Conservation (phyloP, 2,113 vertebrate species). For the Salminus brasiliensis region DNA sequence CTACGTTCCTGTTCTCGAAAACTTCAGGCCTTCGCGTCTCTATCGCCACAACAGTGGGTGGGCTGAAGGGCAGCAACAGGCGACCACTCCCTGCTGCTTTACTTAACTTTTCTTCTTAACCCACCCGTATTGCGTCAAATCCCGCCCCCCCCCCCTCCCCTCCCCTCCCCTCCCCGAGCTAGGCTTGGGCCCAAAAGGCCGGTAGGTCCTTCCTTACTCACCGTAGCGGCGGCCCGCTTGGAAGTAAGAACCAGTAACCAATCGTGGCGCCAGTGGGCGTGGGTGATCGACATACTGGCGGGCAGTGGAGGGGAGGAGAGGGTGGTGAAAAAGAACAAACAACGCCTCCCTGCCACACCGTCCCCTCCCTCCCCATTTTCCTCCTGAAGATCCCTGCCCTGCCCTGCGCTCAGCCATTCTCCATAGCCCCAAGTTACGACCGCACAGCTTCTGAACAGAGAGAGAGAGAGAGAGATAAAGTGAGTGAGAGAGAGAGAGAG, state of each 20-base stretch:
- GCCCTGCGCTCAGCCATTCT: constrained; percentile 70
- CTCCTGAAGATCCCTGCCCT: constrained; percentile 72
- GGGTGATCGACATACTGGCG: not conserved
- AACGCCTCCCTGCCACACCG: constrained; percentile 63
- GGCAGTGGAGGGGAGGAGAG: no score
- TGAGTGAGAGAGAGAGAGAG: constrained; percentile 56
- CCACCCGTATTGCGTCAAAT: not conserved
- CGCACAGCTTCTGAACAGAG: constrained; percentile 48
- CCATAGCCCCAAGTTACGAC: constrained; percentile 73
- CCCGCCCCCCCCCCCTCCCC: not conserved
- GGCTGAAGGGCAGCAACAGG: constrained; percentile 54
- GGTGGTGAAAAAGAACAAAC: not conserved
- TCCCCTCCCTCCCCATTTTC: constrained; percentile 68
- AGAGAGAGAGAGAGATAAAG: constrained; percentile 53
- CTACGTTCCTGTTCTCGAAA: not conserved
- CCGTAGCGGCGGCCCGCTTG: no score
- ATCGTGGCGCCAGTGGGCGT: not conserved
- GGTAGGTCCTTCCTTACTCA: no score
- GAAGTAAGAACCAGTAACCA: no score
- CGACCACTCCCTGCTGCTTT: constrained; percentile 71
- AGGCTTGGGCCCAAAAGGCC: not conserved
- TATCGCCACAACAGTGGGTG: constrained; percentile 60
- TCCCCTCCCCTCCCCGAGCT: not conserved
- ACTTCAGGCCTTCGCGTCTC: not conserved
- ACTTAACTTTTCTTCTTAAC: not conserved